These are phyloP conservation scores for Myiagra hebetior DNA, from an alignment of 2,113 vertebrate genomes.

Conservation along the genomic window DNA sequence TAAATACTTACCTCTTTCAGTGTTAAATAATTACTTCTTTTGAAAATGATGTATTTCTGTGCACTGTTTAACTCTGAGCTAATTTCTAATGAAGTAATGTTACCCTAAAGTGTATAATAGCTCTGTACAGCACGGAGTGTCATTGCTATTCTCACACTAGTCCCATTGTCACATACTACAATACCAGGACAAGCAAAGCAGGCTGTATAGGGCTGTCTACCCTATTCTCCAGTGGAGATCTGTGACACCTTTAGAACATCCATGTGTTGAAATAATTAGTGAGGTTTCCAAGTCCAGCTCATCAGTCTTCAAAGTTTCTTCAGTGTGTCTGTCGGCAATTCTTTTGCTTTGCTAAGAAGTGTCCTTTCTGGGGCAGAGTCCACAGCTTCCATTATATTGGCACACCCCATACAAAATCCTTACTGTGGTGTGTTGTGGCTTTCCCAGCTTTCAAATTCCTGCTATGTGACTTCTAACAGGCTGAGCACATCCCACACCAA, in stretches of 20 bases:
- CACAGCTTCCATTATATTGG: not conserved
- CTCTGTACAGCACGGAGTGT: not conserved
- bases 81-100: not conserved
- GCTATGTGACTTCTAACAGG: not conserved
- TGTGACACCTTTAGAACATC: not conserved
- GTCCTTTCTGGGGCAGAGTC: not conserved
- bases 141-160: not conserved
- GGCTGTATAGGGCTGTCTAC: not conserved
- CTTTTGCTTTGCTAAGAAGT: not conserved
- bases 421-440: not conserved
- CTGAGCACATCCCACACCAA: not conserved
- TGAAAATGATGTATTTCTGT: not conserved
- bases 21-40: not conserved
- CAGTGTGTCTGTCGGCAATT: not conserved
- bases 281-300: not conserved
- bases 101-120: not conserved
- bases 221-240: not conserved
- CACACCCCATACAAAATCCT: not conserved
- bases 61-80: not conserved
- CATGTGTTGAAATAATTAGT: not conserved
- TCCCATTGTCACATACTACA: not conserved
- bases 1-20: not conserved
- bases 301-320: not conserved
- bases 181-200: not conserved
- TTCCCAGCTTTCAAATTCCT: not conserved